Percentiles rank a stretch among this genome's conserved stretches.
Conservation (phyloP, 2,888 invertebrate species). For the Polietes domitor region DNA sequence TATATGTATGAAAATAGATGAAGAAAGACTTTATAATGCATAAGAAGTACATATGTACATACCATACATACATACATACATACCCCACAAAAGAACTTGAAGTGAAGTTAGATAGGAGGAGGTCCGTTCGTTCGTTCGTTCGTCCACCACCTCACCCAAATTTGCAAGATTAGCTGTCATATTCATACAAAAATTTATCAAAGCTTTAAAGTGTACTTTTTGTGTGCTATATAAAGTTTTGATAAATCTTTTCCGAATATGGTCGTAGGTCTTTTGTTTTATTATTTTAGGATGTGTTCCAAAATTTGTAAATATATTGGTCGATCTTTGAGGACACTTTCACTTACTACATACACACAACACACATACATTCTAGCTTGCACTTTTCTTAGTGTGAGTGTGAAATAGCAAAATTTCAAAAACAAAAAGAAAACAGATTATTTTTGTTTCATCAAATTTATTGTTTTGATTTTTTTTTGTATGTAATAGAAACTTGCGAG, state of each 20-base stretch:
- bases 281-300: slow-evolving; percentile 27
- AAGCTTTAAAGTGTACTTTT: too few relatives aligned
- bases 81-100: too few relatives aligned
- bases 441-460: not conserved
- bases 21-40: not conserved
- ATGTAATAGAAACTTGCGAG: not conserved
- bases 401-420: slow-evolving; percentile 10
- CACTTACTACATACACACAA: not conserved
- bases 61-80: not conserved
- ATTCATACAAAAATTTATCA: too few relatives aligned
- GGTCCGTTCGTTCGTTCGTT: too few relatives aligned
- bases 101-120: too few relatives aligned
- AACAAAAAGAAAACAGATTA: not conserved
- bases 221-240: too few relatives aligned
- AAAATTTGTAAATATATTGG: slow-evolving; percentile 27
- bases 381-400: not conserved
- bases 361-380: not conserved
- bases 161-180: too few relatives aligned
- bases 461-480: slow-evolving; percentile 8
- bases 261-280: slow-evolving; percentile 2
- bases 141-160: not conserved
- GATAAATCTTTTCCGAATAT: too few relatives aligned
- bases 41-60: not conserved
- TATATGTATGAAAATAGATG: not conserved
- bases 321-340: slow-evolving; percentile 19